Conservation (phyloP, 2,888 invertebrate species). For the Thecocarcelia acutangulata region DNA sequence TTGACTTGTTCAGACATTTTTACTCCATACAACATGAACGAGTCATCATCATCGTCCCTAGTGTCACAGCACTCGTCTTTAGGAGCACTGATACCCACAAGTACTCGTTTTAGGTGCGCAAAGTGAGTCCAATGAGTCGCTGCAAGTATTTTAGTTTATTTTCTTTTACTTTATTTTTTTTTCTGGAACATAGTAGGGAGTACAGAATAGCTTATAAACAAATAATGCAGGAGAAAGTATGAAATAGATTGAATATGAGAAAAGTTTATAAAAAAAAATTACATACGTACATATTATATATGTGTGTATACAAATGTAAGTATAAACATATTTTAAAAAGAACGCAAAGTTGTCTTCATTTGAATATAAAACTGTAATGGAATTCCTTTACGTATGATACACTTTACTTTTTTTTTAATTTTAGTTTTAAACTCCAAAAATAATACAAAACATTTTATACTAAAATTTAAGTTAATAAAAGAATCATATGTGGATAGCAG, state of each 20-base stretch:
- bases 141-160: constrained; percentile 15
- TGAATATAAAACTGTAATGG: no score
- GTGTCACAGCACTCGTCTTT: constrained; percentile 24
- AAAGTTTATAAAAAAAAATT: constrained; percentile 27
- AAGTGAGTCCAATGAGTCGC: constrained; percentile 59
- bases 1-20: constrained; percentile 34
- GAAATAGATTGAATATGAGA: constrained; percentile 31
- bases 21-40: constrained; percentile 24
- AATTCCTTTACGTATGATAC: no score
- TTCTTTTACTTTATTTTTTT: background rate
- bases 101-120: constrained; percentile 58
- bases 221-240: constrained; percentile 1
- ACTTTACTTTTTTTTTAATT: no score
- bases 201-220: background rate
- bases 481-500: no score
- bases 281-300: background rate
- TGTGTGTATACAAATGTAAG: background rate
- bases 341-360: no score
- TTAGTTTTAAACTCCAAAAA: no score
- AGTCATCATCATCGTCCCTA: constrained; percentile 18
- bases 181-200: constrained; percentile 33
- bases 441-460: no score
- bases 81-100: constrained; percentile 23
- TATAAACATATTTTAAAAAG: background rate
- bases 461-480: no score